These are phyloP conservation scores for Hyppa rectilinea DNA, from an alignment of 2,888 invertebrate genomes.

Conservation along the genomic window DNA sequence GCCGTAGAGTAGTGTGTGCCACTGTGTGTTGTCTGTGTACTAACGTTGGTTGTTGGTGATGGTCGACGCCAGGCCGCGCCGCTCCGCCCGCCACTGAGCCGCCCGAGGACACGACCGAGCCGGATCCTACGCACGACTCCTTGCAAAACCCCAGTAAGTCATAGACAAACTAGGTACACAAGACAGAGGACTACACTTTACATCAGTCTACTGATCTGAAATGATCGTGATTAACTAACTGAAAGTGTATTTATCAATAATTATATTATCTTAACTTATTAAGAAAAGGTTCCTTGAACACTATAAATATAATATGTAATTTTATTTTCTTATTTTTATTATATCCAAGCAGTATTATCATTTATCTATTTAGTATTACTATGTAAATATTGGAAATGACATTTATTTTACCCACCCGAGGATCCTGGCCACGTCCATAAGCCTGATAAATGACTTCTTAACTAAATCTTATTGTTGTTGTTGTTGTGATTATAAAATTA, in stretches of 20 bases:
- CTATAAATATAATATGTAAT: constrained; percentile 14
- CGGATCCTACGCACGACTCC: constrained; percentile 71
- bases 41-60: constrained; percentile 80
- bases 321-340: constrained; percentile 11
- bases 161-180: constrained; percentile 50
- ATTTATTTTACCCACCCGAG: constrained; percentile 37
- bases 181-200: constrained; percentile 23
- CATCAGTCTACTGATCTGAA: constrained; percentile 3
- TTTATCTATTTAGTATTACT: constrained; percentile 30
- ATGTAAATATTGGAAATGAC: constrained; percentile 35
- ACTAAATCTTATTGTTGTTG: constrained; percentile 28
- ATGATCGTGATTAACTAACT: constrained; percentile 12
- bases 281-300: not conserved
- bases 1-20: constrained; percentile 58
- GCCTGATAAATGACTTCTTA: constrained; percentile 44
- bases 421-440: constrained; percentile 68
- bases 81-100: constrained; percentile 75
- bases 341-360: not conserved
- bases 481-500: constrained; percentile 12
- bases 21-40: constrained; percentile 77
- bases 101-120: constrained; percentile 69
- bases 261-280: not conserved
- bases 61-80: constrained; percentile 76
- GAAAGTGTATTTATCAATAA: constrained; percentile 21
- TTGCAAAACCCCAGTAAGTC: constrained; percentile 78